Percentiles rank a stretch among this genome's conserved stretches.
phyloP scores from a whole-genome alignment of 2,113 vertebrate genomes.

The Girardinichthys multiradiatus region DNA sequence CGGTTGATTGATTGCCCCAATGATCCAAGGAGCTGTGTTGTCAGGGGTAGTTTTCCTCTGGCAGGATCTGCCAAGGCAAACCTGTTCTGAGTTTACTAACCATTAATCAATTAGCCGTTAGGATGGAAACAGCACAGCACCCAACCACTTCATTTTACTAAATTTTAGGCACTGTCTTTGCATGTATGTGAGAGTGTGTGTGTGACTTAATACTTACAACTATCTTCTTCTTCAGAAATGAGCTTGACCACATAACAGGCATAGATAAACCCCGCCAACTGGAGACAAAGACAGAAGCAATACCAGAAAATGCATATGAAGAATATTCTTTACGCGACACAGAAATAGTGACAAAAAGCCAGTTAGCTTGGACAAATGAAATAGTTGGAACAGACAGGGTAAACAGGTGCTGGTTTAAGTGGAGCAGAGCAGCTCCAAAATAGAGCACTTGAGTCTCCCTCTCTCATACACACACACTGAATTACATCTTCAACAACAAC shows the following conservation, averaged over 20 bases:
- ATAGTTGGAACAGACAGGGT: constrained; percentile 24
- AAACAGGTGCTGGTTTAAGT: constrained; percentile 64
- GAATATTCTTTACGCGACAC: constrained; percentile 15
- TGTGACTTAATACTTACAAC: constrained; percentile 88
- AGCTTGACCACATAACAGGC: constrained; percentile 99
- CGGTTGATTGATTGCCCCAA: not conserved
- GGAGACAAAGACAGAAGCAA: constrained; percentile 74
- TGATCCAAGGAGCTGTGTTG: not conserved
- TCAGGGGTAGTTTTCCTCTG: not conserved
- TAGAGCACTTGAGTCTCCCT: constrained; percentile 48
- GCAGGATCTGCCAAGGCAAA: not conserved
- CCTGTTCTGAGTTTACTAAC: not conserved
- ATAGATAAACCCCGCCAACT: constrained; percentile 98
- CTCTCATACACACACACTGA: constrained; percentile 24
- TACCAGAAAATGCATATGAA: not conserved
- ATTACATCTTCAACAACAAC: constrained; percentile 8
- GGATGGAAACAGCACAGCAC: not conserved
- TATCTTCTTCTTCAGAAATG: constrained; percentile 99
- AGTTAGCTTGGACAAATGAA: constrained; percentile 5
- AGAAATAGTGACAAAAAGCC: not conserved
- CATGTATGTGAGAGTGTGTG: constrained; percentile 1
- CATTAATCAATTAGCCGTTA: not conserved
- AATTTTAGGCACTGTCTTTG: not conserved
- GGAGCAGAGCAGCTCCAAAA: constrained; percentile 62
- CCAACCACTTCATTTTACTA: not conserved